A percentile compares a stretch with the other conserved stretches of the same genome.
phyloP scores from a whole-genome alignment of 2,113 vertebrate genomes.

The Cheirogaleus medius region DNA sequence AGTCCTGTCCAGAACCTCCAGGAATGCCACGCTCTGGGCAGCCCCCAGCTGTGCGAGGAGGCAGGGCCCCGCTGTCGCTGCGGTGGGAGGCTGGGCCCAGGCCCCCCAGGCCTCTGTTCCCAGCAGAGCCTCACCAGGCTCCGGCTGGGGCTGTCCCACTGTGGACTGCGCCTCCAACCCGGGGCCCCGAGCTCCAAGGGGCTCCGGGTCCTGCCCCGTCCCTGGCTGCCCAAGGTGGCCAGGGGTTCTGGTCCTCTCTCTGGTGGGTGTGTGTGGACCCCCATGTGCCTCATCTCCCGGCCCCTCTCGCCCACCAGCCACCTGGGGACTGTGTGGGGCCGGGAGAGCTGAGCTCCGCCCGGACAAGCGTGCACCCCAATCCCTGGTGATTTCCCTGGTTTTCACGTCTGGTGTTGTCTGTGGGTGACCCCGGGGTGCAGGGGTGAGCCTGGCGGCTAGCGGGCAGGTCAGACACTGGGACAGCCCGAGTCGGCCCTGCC shows the following conservation, averaged over 20 bases:
- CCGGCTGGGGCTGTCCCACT: rapidly evolving
- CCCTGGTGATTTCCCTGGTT: neutral
- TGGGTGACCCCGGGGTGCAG: neutral
- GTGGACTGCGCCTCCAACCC: neutral
- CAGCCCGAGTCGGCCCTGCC: rapidly evolving
- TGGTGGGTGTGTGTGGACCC: neutral
- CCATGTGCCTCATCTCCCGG: rapidly evolving
- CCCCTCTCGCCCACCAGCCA: rapidly evolving
- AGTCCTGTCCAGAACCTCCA: rapidly evolving
- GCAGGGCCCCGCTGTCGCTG: neutral
- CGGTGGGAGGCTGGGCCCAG: neutral
- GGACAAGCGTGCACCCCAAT: rapidly evolving
- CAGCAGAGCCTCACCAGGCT: rapidly evolving
- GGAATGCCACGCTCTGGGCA: neutral
- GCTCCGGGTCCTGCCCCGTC: rapidly evolving
- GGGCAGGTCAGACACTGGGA: neutral
- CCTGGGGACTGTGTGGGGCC: rapidly evolving
- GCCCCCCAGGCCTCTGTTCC: rapidly evolving
- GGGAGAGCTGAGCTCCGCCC: rapidly evolving
- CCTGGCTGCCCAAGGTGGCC: neutral
- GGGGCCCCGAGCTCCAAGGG: neutral
- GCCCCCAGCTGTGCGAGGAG: too few relatives aligned
- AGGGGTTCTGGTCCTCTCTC: neutral
- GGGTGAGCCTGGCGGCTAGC: rapidly evolving
- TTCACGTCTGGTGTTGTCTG: neutral